phyloP scores from a whole-genome alignment of 2,113 vertebrate species.

The Trachemys scripta region DNA sequence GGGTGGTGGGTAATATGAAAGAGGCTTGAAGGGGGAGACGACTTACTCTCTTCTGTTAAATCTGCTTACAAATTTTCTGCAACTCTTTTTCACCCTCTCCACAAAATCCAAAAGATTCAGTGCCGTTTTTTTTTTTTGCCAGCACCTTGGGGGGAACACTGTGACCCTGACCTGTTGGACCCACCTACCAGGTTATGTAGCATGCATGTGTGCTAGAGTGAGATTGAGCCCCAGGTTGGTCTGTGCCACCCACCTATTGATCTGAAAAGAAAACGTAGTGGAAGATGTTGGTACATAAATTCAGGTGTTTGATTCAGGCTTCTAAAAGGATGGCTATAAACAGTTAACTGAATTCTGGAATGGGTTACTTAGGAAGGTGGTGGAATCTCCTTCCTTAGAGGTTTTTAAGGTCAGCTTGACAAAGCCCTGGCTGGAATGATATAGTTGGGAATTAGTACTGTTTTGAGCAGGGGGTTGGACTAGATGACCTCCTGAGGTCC shows the following conservation, averaged over 20 bases:
- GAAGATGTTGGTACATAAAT: fast-evolving
- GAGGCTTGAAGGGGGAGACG: neutral
- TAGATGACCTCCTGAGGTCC: no score
- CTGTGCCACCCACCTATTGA: neutral
- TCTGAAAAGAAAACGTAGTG: neutral
- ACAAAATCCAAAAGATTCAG: neutral
- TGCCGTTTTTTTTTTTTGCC: neutral
- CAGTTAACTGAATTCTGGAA: neutral
- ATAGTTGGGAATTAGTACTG: no score
- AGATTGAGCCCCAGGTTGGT: neutral
- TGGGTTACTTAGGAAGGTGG: no score
- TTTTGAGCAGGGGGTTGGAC: no score
- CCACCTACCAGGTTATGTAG: no score
- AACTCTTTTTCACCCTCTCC: neutral
- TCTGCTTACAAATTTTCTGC: neutral
- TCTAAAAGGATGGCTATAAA: neutral
- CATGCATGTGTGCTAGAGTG: neutral
- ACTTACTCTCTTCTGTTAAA: neutral
- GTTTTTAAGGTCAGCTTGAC: no score
- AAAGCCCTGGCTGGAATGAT: no score
- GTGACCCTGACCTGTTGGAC: neutral
- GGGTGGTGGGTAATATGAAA: neutral
- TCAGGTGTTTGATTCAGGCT: neutral
- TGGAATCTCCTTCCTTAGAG: no score
- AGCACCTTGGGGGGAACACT: neutral